Percentiles rank a stretch among this genome's conserved stretches.
These are phyloP conservation scores for Colius striatus DNA, from an alignment of 2,113 vertebrate species.

Conservation along the genomic window DNA sequence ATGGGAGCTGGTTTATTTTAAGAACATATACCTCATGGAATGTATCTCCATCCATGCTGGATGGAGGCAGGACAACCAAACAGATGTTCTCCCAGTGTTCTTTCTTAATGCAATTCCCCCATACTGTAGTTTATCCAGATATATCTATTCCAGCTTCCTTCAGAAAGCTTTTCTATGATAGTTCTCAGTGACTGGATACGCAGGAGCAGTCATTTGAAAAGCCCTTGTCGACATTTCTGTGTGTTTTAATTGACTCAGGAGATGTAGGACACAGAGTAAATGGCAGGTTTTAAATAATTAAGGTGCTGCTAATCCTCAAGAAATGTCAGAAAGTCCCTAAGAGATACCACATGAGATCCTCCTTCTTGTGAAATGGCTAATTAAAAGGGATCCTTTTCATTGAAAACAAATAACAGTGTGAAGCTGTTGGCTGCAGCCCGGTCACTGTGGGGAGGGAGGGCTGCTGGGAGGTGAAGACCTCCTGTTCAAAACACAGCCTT, in stretches of 20 bases:
- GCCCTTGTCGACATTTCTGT: neutral
- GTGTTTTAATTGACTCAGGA: neutral
- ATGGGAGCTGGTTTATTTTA: neutral
- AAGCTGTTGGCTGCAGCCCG: neutral
- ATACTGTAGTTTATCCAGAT: too few relatives aligned
- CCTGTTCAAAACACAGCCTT: rapidly evolving
- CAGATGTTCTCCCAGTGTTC: too few relatives aligned
- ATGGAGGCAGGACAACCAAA: too few relatives aligned
- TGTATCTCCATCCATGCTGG: too few relatives aligned
- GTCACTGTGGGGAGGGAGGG: neutral
- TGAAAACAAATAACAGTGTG: neutral
- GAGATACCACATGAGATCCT: neutral
- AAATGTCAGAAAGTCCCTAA: conserved; percentile 22
- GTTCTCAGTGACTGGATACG: neutral
- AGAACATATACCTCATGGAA: neutral
- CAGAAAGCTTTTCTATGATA: neutral
- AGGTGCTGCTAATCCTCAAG: conserved; percentile 12
- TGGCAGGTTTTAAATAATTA: conserved; percentile 41
- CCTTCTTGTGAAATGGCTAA: neutral
- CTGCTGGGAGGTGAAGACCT: neutral
- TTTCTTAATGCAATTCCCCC: neutral
- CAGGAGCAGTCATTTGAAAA: neutral
- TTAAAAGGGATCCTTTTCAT: neutral
- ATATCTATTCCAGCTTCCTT: neutral
- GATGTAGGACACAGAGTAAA: neutral